Conservation (phyloP, 2,113 vertebrate genomes). For the Sphyrna mokarran region DNA sequence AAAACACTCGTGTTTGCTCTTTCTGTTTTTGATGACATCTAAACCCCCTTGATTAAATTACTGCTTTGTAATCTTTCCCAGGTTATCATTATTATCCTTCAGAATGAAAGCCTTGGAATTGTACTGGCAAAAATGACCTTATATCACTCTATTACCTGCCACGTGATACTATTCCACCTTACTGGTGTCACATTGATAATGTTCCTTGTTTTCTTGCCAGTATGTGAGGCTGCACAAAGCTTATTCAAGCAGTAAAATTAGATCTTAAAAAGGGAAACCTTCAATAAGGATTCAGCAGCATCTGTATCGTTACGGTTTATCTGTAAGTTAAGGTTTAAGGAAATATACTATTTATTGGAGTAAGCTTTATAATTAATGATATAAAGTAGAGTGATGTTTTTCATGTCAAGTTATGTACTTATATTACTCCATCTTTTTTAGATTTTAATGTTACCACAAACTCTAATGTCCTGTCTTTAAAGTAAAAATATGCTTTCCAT, state of each 20-base stretch:
- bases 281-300: neutral
- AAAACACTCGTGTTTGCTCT: neutral
- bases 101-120: neutral
- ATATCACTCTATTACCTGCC: neutral
- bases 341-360: neutral
- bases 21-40: neutral
- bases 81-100: neutral
- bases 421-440: neutral
- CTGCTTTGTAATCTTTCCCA: neutral
- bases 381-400: neutral
- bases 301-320: no score
- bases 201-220: neutral
- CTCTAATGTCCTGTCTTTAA: neutral
- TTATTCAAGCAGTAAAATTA: neutral
- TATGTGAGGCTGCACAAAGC: neutral
- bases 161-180: neutral
- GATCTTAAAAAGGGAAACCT: neutral
- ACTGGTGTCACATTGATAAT: neutral
- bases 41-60: neutral
- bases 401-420: no score
- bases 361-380: neutral
- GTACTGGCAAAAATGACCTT: neutral
- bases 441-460: neutral
- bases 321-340: neutral
- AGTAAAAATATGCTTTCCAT: neutral